Evolutionary conservation across 2,797 vertebrate genomes (phyloP).

Genomic region (Cercopithecus hamlyni): DNA sequence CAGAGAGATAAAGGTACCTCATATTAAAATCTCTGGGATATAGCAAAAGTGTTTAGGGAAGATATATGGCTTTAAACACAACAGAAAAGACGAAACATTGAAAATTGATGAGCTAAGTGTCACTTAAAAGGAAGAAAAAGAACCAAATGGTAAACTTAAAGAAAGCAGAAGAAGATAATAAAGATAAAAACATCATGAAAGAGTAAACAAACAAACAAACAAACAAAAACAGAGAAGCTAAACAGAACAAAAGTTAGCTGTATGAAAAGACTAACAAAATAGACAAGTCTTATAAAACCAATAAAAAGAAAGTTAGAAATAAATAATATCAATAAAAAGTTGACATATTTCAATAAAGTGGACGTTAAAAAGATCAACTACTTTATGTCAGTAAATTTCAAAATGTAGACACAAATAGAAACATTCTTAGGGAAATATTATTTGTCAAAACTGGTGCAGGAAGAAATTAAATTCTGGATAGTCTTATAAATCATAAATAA

Average conservation of each 20-base stretch:
- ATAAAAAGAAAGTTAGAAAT: neutral
- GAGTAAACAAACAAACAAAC: neutral
- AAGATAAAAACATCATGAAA: constrained; percentile 5
- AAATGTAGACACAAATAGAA: constrained; percentile 3
- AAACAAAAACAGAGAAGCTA: neutral
- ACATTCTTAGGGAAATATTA: neutral
- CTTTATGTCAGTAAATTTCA: neutral
- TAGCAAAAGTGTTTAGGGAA: neutral
- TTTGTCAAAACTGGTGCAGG: neutral
- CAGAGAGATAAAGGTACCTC: neutral
- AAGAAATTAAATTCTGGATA: constrained; percentile 9
- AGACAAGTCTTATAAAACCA: neutral
- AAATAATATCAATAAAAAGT: neutral
- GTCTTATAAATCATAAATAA: constrained; percentile 2
- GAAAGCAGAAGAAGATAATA: neutral
- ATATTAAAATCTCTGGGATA: neutral
- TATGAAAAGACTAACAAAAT: constrained; percentile 42
- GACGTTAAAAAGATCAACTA: neutral
- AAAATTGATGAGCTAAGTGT: neutral
- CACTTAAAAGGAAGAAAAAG: neutral
- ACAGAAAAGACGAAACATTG: constrained; percentile 1
- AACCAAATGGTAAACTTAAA: neutral
- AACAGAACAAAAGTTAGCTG: neutral
- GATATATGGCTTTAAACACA: neutral
- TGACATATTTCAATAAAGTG: neutral